phyloP scores from a whole-genome alignment of 1,140 invertebrate species.

The Plectrocnemia conspersa region DNA sequence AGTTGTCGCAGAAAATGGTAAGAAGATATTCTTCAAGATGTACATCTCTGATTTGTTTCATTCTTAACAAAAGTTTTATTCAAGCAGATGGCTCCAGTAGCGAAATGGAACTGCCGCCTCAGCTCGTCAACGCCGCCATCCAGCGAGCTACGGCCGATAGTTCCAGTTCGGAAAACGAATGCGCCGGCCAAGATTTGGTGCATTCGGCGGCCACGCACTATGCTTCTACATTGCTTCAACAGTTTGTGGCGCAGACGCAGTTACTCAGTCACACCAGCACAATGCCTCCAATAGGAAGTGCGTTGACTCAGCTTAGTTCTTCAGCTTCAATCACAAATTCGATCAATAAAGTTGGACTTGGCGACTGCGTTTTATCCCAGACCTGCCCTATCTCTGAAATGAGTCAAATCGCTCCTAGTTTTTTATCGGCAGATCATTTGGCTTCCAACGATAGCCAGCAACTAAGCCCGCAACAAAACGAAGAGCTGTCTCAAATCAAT shows the following conservation, averaged over 20 bases:
- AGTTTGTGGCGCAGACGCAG: constrained; percentile 61
- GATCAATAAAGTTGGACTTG: constrained; percentile 38
- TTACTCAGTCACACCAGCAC: constrained; percentile 49
- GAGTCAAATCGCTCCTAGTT: constrained; percentile 42
- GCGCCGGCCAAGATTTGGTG: constrained; percentile 47
- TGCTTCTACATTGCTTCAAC: constrained; percentile 57
- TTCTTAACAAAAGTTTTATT: constrained; percentile 9
- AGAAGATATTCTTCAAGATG: too few relatives aligned
- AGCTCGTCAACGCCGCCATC: constrained; percentile 65
- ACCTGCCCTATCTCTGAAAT: constrained; percentile 47
- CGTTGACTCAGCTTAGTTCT: constrained; percentile 12
- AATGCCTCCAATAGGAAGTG: constrained; percentile 9
- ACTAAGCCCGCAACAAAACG: constrained; percentile 48
- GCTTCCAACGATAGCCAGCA: constrained; percentile 39
- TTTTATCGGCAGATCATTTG: constrained; percentile 35
- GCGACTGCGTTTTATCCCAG: constrained; percentile 46
- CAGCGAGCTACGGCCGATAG: constrained; percentile 58
- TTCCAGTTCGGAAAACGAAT: constrained; percentile 59
- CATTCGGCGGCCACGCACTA: constrained; percentile 51
- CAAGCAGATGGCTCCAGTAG: constrained; percentile 57
- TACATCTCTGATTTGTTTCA: too few relatives aligned
- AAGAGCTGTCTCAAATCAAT: constrained; percentile 49
- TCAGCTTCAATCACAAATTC: neutral
- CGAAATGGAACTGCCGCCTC: constrained; percentile 64
- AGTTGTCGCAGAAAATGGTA: constrained; percentile 32